These are phyloP conservation scores for Melipona beecheii DNA, from an alignment of 2,888 invertebrate genomes.

Conservation along the genomic window DNA sequence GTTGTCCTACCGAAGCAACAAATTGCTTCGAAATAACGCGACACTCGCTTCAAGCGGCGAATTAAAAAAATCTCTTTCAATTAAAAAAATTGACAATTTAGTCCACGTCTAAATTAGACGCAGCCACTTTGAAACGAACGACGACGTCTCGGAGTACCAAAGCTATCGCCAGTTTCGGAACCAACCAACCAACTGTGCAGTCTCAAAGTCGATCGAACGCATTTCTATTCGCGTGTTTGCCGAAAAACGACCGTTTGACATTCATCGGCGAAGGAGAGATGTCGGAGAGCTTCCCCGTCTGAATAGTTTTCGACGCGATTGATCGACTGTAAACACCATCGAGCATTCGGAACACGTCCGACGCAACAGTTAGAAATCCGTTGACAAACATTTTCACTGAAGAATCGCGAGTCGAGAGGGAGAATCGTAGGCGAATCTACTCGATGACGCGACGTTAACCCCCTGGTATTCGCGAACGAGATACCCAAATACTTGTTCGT, in stretches of 20 bases:
- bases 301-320: conserved; percentile 16
- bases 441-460: conserved; percentile 17
- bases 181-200: conserved; percentile 13
- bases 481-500: not conserved
- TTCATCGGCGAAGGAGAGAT: not conserved
- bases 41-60: not conserved
- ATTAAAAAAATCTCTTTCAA: no score
- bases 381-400: conserved; percentile 52
- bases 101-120: not conserved
- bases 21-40: conserved; percentile 13
- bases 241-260: not conserved
- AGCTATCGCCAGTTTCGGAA: conserved; percentile 4
- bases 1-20: conserved; percentile 19
- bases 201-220: not conserved
- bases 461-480: not conserved
- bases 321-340: conserved; percentile 50
- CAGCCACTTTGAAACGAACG: conserved; percentile 8
- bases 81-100: not conserved
- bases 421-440: conserved; percentile 2
- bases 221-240: not conserved
- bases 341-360: conserved; percentile 46
- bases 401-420: conserved; percentile 22
- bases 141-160: conserved; percentile 7
- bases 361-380: conserved; percentile 47
- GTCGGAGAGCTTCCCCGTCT: conserved; percentile 1